Percentiles rank a stretch among this genome's conserved stretches.
Evolutionary conservation across 2,888 invertebrate species (phyloP).

Genomic region (Gymnosoma rotundatum): DNA sequence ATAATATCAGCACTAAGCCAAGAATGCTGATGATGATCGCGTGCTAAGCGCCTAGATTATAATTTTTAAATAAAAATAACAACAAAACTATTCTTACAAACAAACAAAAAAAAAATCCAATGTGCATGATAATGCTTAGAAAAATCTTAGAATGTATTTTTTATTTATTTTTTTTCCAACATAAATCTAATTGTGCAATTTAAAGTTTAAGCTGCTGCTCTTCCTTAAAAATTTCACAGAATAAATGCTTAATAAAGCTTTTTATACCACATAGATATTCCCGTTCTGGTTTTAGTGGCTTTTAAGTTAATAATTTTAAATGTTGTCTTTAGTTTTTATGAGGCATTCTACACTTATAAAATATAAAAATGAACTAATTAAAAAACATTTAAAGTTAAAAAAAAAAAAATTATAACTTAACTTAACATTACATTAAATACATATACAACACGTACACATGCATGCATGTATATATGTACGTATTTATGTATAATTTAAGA

Average conservation of each 20-base stretch:
- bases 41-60: conserved; percentile 71
- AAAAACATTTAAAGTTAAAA: neutral
- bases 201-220: conserved; percentile 38
- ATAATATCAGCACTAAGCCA: conserved; percentile 66
- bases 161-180: neutral
- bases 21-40: conserved; percentile 68
- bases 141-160: conserved; percentile 62
- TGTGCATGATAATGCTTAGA: conserved; percentile 67
- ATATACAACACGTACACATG: no score
- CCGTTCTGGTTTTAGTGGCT: conserved; percentile 31
- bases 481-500: conserved; percentile 17
- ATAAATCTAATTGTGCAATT: conserved; percentile 62
- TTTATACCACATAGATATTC: conserved; percentile 19
- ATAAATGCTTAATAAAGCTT: conserved; percentile 44
- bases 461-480: no score
- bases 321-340: conserved; percentile 67
- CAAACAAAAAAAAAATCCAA: conserved; percentile 10
- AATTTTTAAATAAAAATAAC: conserved; percentile 49
- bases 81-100: conserved; percentile 10
- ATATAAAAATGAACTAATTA: conserved; percentile 1
- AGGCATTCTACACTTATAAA: conserved; percentile 54
- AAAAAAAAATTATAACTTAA: conserved; percentile 29
- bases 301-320: conserved; percentile 62
- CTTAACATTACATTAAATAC: conserved; percentile 28
- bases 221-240: conserved; percentile 55